These are phyloP conservation scores for Trissolcus brochymenae DNA, from an alignment of 2,888 invertebrate species.

Conservation along the genomic window DNA sequence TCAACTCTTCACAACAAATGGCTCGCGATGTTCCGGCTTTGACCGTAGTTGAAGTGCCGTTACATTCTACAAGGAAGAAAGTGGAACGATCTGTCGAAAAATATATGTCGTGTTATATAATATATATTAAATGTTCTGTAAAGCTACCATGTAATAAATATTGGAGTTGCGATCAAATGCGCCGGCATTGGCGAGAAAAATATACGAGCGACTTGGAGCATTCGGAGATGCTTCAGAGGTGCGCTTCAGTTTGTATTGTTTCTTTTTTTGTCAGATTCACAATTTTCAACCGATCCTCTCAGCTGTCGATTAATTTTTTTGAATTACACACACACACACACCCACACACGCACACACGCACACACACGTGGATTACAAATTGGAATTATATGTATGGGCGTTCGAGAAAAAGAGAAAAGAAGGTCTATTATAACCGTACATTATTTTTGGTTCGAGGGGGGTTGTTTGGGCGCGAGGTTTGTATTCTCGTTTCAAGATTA, in stretches of 20 bases:
- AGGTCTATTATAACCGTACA: not conserved
- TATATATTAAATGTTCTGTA: constrained; percentile 42
- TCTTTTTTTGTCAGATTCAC: no score
- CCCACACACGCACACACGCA: no score
- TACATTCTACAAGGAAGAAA: constrained; percentile 36
- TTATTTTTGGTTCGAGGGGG: constrained; percentile 3
- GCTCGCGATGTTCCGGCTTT: constrained; percentile 16
- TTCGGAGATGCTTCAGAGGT: not conserved
- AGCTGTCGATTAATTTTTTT: no score
- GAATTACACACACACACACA: no score
- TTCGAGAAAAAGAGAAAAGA: not conserved
- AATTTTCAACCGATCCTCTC: no score
- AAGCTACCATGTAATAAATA: constrained; percentile 41
- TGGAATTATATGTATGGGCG: not conserved
- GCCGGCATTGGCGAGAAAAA: constrained; percentile 27
- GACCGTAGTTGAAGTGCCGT: constrained; percentile 25
- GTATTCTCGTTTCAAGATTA: constrained; percentile 63
- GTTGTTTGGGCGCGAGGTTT: not conserved
- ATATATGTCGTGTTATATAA: constrained; percentile 24
- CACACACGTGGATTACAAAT: no score
- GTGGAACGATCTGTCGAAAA: constrained; percentile 44
- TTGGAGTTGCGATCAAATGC: constrained; percentile 27
- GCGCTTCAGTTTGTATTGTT: not conserved
- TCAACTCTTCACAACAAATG: not conserved
- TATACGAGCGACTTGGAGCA: constrained; percentile 24